Evolutionary conservation across 2,113 vertebrate species (phyloP), one percentile per base, ranked within the genome.

Genomic region (Psilopsiagon aymara): DNA sequence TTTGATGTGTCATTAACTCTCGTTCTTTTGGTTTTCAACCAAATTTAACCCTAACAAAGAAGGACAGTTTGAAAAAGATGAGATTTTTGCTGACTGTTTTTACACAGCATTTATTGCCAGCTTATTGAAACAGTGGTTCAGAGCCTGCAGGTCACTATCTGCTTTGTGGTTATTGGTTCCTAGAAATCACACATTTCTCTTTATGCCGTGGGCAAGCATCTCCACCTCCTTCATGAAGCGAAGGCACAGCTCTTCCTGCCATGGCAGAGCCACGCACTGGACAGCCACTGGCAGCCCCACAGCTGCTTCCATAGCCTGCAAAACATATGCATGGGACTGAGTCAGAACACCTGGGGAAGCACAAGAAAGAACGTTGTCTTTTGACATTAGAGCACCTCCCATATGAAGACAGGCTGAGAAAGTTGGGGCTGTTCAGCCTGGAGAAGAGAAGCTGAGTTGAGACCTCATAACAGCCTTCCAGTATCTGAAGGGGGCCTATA

Each of bases 221-320:
- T 95, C 92, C 66, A 93, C 92, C 74, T 97, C 95, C 74, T 87
- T 90, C 94, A 69, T 35, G 82, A 88, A 80, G 52, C 20, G 29
- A 17, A 97, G 90, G 66, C 96, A 95, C 66, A 95, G 69, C 84
- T 95, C 92, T 47, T 96, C 95, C 81, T 95, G 93, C 93, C 81
- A 82, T 0, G 73, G 92, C 81, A 95, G 4, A 2, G 94, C 91
- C 51, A 94, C n/a, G 0, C 94, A 78, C 7, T 86, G 92, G 8
- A 84, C 43, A 0, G 95, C 83, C 69, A 97, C 73, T 0, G 78
- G 92, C 77, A 97, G 1, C 47, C 95, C 94, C 66, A 77, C 21
- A 0, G 88, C 88, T 88, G 91, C 94, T 86, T 2, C 1, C 75
- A 90, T 79, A 41, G 92, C 94, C 94, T 93, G 91, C 47, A 67